Conservation (phyloP, 2,113 vertebrate genomes). For the Collichthys lucidus region DNA sequence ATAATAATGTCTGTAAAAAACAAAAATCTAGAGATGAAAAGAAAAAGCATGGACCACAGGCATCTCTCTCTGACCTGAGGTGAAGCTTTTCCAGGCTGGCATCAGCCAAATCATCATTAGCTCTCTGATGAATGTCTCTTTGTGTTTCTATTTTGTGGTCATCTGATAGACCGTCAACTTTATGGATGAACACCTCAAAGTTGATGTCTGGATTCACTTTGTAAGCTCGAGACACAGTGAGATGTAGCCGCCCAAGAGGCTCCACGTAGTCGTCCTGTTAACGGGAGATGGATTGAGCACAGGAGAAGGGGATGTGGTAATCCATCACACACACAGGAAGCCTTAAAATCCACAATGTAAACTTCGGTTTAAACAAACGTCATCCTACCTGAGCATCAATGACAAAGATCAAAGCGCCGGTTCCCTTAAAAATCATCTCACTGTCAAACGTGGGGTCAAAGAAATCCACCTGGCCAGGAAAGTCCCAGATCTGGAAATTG, state of each 20-base stretch:
- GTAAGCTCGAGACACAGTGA: conserved; percentile 95
- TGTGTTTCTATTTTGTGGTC: conserved; percentile 99
- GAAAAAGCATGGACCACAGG: too few species aligned
- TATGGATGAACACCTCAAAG: conserved; percentile 99
- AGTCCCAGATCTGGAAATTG: conserved; percentile 99
- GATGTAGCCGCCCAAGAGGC: conserved; percentile 92
- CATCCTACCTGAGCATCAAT: conserved; percentile 93
- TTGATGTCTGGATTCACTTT: conserved; percentile 97
- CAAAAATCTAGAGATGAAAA: too few species aligned
- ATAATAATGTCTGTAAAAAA: too few species aligned
- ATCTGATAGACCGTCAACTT: conserved; percentile 96
- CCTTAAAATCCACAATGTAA: neutral
- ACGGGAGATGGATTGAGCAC: neutral
- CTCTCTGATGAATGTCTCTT: conserved; percentile 96
- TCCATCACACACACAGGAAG: conserved; percentile 18
- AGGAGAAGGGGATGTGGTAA: neutral
- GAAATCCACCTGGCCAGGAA: conserved; percentile 99
- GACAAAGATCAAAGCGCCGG: conserved; percentile 96
- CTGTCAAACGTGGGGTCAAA: conserved; percentile 98
- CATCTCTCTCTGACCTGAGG: conserved; percentile 86
- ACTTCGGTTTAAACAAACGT: neutral
- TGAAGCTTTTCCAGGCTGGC: conserved; percentile 95
- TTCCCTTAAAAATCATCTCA: conserved; percentile 98
- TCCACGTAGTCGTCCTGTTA: conserved; percentile 96
- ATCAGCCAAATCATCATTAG: conserved; percentile 95